Base-by-base conservation (phyloP, 1,140 invertebrate genomes). In the Eulimnadia texana region DNA sequence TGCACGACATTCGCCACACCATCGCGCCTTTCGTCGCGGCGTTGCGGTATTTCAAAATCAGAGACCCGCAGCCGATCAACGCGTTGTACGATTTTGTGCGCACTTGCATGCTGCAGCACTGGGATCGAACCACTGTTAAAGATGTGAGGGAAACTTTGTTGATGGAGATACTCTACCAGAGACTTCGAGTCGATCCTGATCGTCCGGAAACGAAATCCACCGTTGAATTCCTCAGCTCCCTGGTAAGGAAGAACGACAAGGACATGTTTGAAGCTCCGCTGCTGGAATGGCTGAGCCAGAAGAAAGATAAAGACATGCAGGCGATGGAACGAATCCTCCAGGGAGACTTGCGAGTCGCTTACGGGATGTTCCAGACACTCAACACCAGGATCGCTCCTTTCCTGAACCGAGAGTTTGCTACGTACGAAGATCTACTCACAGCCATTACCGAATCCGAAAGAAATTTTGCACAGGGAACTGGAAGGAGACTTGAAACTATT, bases 1-100 rank as follows among this genome's bases (percentile, higher is more conserved):
- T 57, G 22, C 55, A 33, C 25, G 55, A 57, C 3, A 19, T 57
- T 0, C 24, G 55, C 2, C 55, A 57, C 13, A 11, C 33, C 1
- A 57, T 57, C 28, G 55, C 27, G 10, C 55, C 55, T 22, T 57
- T 57, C 9, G 55, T 57, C 22, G 55, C 55, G 10, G 55, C 55
- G 1, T 33, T 57, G 6, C 55, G 55, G 13, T 33, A 29, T 20
- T 57, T 57, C 27, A 10, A 27, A 3, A 57, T 57, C 28, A 10
- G 22, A 2, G 55, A 57, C 27, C 27, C 24, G 10, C 27, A 19
- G 10, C 28, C 55, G 16, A 33, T 57, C 11, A 27, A 57, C 29
- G 27, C 13, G 6, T 27, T 57, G 55, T 29, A 57, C 55, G 2
- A 42, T 57, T 57, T 57, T 33, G 11, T 57, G 11, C n/a, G 33